Percentiles rank a stretch among this genome's conserved stretches.
Evolutionary conservation across 2,888 invertebrate species (phyloP).

Genomic region (Cheiracanthium punctorium): DNA sequence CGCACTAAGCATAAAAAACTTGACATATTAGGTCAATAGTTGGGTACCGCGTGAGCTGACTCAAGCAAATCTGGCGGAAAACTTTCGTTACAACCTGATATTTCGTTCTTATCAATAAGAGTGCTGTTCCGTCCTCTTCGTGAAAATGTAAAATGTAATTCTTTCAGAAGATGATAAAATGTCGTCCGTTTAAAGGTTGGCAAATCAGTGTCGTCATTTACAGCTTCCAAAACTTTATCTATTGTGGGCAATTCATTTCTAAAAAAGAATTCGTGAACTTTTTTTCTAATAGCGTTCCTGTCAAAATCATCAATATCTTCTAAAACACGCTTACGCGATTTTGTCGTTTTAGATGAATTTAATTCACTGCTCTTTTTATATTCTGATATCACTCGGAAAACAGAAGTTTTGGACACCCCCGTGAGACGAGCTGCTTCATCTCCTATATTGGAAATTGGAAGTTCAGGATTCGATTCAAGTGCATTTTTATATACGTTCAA

Average conservation of each 20-base stretch:
- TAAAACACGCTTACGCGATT: background rate
- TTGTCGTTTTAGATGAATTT: background rate
- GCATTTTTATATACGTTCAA: too few relatives aligned
- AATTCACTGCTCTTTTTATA: background rate
- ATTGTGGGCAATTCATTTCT: background rate
- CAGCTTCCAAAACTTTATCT: background rate
- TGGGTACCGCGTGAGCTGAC: too few relatives aligned
- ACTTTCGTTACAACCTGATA: too few relatives aligned
- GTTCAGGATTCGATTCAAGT: background rate
- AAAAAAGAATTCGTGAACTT: background rate
- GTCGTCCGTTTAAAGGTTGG: background rate
- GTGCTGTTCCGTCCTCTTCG: background rate
- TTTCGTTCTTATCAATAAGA: background rate
- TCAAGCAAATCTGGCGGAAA: too few relatives aligned
- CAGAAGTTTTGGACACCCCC: background rate
- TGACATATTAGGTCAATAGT: too few relatives aligned
- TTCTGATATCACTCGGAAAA: background rate
- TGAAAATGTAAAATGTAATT: background rate
- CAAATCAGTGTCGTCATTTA: background rate
- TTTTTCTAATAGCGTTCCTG: background rate
- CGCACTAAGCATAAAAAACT: too few relatives aligned
- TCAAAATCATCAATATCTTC: background rate
- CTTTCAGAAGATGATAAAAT: background rate
- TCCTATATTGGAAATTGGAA: background rate
- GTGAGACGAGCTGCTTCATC: background rate